phyloP scores from a whole-genome alignment of 2,888 invertebrate genomes.

The Tuberolachnus salignus region DNA sequence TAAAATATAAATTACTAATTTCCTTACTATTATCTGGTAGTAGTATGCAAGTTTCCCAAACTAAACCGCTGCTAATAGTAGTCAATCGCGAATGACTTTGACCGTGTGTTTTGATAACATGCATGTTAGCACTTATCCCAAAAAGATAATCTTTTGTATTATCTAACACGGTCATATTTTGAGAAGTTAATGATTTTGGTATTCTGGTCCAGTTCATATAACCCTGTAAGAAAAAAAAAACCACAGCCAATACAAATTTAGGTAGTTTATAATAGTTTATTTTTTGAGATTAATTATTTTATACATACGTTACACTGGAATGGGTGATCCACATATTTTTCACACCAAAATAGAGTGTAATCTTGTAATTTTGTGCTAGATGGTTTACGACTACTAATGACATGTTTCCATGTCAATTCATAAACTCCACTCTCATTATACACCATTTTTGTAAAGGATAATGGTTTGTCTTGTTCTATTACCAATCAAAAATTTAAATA shows the following conservation, averaged over 20 bases:
- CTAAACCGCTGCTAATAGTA: constrained; percentile 76
- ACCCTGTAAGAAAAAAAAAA: constrained; percentile 63
- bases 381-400: constrained; percentile 60
- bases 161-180: constrained; percentile 69
- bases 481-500: neutral
- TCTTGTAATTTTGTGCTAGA: constrained; percentile 62
- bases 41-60: constrained; percentile 80
- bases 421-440: constrained; percentile 73
- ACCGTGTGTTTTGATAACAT: constrained; percentile 61
- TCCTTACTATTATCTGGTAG: constrained; percentile 63
- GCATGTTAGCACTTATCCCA: constrained; percentile 80
- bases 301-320: constrained; percentile 66
- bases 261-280: neutral
- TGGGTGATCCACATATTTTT: constrained; percentile 66
- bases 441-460: constrained; percentile 74
- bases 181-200: constrained; percentile 64
- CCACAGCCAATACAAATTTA: neutral
- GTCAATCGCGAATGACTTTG: neutral
- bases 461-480: constrained; percentile 65
- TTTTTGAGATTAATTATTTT: neutral
- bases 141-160: constrained; percentile 72
- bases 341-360: constrained; percentile 84
- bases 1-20: neutral
- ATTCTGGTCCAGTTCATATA: constrained; percentile 70
- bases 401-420: constrained; percentile 76